phyloP scores from a whole-genome alignment of 2,113 vertebrate genomes.

The Crotalus helleri region DNA sequence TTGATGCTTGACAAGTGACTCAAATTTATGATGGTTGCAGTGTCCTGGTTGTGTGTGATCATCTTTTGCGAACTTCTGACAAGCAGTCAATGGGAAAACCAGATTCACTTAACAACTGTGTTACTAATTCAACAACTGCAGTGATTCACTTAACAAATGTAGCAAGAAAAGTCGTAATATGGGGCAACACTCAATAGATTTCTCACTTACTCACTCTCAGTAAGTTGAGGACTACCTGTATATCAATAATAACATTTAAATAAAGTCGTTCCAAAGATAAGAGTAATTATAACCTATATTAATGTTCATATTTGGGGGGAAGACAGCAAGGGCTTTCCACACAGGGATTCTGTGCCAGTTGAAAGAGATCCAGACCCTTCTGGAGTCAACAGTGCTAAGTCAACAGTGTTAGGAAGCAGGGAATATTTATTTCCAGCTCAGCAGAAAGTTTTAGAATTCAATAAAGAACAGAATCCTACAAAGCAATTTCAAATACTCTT shows the following conservation, averaged over 20 bases:
- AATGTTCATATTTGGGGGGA: not conserved
- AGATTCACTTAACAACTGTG: not conserved
- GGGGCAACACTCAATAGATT: not conserved
- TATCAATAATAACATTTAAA: not conserved
- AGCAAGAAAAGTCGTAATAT: not conserved
- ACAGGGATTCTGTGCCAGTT: not conserved
- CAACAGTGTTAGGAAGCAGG: not conserved
- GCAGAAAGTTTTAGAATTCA: not conserved
- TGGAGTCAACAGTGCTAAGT: not conserved
- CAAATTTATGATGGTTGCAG: not conserved
- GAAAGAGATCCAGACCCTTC: not conserved
- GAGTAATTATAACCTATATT: not conserved
- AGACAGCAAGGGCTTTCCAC: not conserved
- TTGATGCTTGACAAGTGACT: not conserved
- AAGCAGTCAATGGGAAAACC: not conserved
- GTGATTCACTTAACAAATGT: not conserved
- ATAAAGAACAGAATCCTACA: not conserved
- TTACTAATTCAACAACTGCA: not conserved
- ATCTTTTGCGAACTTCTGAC: not conserved
- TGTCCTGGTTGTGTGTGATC: not conserved
- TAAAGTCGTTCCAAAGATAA: not conserved
- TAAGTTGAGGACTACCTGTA: not conserved
- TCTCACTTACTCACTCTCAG: not conserved
- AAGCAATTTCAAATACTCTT: not conserved
- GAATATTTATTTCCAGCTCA: not conserved